These are phyloP conservation scores for Whitmania pigra DNA, from an alignment of 1,140 invertebrate species.

Conservation along the genomic window DNA sequence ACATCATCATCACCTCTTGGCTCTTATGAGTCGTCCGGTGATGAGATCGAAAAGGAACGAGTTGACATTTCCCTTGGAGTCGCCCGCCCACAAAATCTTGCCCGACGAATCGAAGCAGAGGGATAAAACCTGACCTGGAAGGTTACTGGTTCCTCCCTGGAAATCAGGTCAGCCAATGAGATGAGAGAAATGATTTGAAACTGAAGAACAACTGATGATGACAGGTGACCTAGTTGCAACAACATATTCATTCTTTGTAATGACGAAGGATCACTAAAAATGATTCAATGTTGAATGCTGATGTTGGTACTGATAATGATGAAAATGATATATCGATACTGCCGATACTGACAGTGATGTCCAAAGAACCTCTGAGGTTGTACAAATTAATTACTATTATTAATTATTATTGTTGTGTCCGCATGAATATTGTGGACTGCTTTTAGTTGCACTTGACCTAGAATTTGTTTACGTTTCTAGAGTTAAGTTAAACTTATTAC, in stretches of 20 bases:
- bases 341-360: too few relatives aligned
- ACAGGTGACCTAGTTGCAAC: not conserved
- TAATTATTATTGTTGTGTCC: too few relatives aligned
- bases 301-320: not conserved
- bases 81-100: constrained; percentile 67
- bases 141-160: constrained; percentile 57
- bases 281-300: not conserved
- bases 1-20: constrained; percentile 48
- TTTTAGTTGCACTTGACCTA: too few relatives aligned
- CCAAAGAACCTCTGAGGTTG: too few relatives aligned
- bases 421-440: too few relatives aligned
- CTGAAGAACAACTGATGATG: not conserved
- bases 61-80: constrained; percentile 61
- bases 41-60: constrained; percentile 59
- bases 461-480: too few relatives aligned
- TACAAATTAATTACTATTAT: too few relatives aligned
- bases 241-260: not conserved
- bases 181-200: not conserved
- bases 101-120: constrained; percentile 66
- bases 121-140: constrained; percentile 60
- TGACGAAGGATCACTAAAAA: not conserved
- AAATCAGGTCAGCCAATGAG: constrained; percentile 14
- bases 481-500: too few relatives aligned
- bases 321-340: too few relatives aligned
- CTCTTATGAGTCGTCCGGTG: constrained; percentile 55